Evolutionary conservation across 2,888 invertebrate species (phyloP).

Genomic region (Protonemura montana): DNA sequence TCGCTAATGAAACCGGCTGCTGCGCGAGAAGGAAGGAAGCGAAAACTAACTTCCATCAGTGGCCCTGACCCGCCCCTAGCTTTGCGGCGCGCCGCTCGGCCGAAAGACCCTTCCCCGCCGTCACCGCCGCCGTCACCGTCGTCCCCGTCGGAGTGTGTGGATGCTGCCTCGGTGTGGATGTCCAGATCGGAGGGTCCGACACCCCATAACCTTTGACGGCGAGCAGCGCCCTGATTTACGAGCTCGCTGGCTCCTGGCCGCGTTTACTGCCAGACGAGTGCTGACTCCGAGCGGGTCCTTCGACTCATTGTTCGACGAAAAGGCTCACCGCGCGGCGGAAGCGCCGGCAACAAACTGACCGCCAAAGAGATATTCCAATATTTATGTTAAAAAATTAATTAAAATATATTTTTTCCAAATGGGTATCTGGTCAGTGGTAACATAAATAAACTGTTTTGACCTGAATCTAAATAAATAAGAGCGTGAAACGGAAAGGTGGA

Average conservation of each 20-base stretch:
- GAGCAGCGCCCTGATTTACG: constrained; percentile 42
- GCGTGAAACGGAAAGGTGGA: constrained; percentile 7
- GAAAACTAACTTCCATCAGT: constrained; percentile 35
- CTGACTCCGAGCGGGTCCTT: neutral
- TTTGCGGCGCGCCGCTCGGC: constrained; percentile 8
- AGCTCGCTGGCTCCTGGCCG: constrained; percentile 41
- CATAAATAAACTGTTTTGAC: constrained; percentile 39
- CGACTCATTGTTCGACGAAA: constrained; percentile 1
- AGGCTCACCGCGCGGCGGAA: neutral
- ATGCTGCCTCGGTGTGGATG: constrained; percentile 8
- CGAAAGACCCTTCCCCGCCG: neutral
- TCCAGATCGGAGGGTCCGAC: neutral
- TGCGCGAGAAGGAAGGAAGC: constrained; percentile 15
- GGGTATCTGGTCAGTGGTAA: constrained; percentile 28
- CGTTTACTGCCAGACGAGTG: neutral
- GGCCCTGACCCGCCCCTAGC: constrained; percentile 30
- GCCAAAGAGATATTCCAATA: constrained; percentile 32
- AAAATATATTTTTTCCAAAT: constrained; percentile 36
- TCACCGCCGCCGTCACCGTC: no score
- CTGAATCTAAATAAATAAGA: constrained; percentile 19
- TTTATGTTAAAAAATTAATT: constrained; percentile 37
- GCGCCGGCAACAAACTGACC: constrained; percentile 16
- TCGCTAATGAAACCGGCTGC: neutral
- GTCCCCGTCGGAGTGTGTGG: neutral
- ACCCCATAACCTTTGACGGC: constrained; percentile 26